Evolutionary conservation across 2,888 invertebrate genomes (phyloP), one percentile per base, ranked within the genome.

Genomic region (Polylopha cassiicola): DNA sequence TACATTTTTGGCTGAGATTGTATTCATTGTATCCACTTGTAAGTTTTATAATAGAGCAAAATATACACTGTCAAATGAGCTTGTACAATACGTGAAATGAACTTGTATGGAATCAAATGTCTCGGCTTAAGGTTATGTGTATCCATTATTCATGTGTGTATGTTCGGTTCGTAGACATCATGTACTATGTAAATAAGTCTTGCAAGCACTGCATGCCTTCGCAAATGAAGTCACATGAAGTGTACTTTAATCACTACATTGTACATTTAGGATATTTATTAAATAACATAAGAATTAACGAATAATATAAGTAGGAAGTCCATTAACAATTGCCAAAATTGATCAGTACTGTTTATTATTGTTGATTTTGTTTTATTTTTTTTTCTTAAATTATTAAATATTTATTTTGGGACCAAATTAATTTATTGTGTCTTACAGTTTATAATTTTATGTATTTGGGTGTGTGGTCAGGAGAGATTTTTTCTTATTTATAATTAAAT

Each of bases 321-420:
- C 79, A 76, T 71, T 72, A 75, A 78, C 73, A 55, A 73, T 85
- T 84, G 82, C 84, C 85, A 84, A 84, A 85, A 82, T 84, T 80
- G 65, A 78, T 73, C 79, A 80, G 75, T 81, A 78, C 71, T 73
- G 64, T 72, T 78, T 73, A 70, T 68, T 65, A 64, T 73, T 77
- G 73, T 81, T 80, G 72, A 68, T 78, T 77, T 72, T 67, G 65
- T 74, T 73, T 67, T 62, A 63, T 65, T 73, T 72, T 61, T 67
- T 73, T 74, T 69, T 65, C 58, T 77, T 77, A 78, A 73, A 75
- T 76, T 78, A 75, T 81, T 75, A 62, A 66, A 75, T 78, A 82
- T 82, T 84, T 82, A 84, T 86, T 82, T 84, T 70, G 85, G 84
- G 86, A 86, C 80, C 81, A 87, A 86, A 85, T 81, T 81, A 80